Evolutionary conservation across 30 jellyfish, hydroid and myxozoan genomes (phyloP), one percentile per base, ranked within the genome.

Genomic region (Clytia hemisphaerica): DNA sequence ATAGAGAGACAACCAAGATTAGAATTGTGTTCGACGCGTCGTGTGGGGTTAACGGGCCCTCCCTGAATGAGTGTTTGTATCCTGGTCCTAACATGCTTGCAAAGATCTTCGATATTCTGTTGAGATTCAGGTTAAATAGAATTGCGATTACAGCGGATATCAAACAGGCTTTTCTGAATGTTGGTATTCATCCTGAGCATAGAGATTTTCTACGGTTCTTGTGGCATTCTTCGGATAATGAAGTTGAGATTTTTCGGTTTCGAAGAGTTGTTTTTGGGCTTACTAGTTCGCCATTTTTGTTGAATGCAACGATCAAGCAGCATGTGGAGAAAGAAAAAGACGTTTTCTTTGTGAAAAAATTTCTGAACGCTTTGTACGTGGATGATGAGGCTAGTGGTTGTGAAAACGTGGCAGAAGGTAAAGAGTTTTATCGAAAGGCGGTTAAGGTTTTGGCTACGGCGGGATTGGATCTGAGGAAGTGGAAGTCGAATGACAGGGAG

Each of bases 401-500:
- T n/a, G n/a, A n/a, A n/a, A n/a, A n/a, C n/a, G n/a, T n/a, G n/a
- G n/a, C n/a, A n/a, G n/a, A 19, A 35, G 22, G 2, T n/a, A 6
- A 4, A 24, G 29, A 18, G 71, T 36, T 58, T 58, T 58, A 18
- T 58, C 6, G 29, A 19, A 3, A 58, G 53, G 10, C 14, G 10
- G 16, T 40, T 10, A 16, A 10, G 14, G 16, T 40, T 40, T 31
- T 72, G 42, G 24, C 35, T 28, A 33, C 59, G 37, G 93, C 86
- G 6, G 87, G 82, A 6, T 75, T 83, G 71, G 58, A 75, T 28
- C 47, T 73, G 45, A 67, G 73, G 24, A 65, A 73, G 61, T 61
- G 95, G 95, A 58, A 32, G 38, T 29, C 92, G 0, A 83, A 75
- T 44, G 30, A 44, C 35, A 37, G 30, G 28, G 69, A 31, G 22